phyloP scores from a whole-genome alignment of 1,140 invertebrate genomes.

The Drosophila biarmipes region DNA sequence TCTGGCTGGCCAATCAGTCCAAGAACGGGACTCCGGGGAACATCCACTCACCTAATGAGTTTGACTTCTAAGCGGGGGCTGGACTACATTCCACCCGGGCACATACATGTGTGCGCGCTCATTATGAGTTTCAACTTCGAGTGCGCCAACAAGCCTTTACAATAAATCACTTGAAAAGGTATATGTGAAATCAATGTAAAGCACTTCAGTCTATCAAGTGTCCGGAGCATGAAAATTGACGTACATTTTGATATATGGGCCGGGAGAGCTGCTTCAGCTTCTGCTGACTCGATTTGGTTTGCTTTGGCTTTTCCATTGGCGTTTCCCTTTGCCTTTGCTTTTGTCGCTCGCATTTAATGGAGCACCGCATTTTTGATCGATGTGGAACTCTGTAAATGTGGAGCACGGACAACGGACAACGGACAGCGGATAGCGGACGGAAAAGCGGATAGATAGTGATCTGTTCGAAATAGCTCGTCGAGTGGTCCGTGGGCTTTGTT shows the following conservation, averaged over 20 bases:
- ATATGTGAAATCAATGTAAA: slow-evolving; percentile 81
- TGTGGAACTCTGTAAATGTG: slow-evolving; percentile 42
- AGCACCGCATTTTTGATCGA: slow-evolving; percentile 40
- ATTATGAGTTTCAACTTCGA: slow-evolving; percentile 74
- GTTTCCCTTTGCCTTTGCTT: neutral
- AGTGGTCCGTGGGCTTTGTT: slow-evolving; percentile 17
- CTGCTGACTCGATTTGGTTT: slow-evolving; percentile 2
- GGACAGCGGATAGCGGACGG: slow-evolving; percentile 17
- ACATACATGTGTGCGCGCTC: slow-evolving; percentile 50
- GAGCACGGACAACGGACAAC: slow-evolving; percentile 49
- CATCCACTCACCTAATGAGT: slow-evolving; percentile 13
- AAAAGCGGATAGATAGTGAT: slow-evolving; percentile 48
- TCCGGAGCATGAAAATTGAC: slow-evolving; percentile 81
- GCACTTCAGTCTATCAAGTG: slow-evolving; percentile 83
- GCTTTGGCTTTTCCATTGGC: neutral
- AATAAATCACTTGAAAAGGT: slow-evolving; percentile 81
- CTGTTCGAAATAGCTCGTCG: slow-evolving; percentile 8
- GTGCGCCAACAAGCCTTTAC: slow-evolving; percentile 79
- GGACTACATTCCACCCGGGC: slow-evolving; percentile 14
- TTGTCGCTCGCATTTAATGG: slow-evolving; percentile 9
- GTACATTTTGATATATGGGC: slow-evolving; percentile 80
- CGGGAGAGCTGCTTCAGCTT: slow-evolving; percentile 22
- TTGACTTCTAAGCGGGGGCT: slow-evolving; percentile 43
- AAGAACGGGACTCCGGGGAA: neutral
- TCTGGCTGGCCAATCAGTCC: neutral